phyloP scores from a whole-genome alignment of 2,888 invertebrate genomes.

The Drosophila gaucha region DNA sequence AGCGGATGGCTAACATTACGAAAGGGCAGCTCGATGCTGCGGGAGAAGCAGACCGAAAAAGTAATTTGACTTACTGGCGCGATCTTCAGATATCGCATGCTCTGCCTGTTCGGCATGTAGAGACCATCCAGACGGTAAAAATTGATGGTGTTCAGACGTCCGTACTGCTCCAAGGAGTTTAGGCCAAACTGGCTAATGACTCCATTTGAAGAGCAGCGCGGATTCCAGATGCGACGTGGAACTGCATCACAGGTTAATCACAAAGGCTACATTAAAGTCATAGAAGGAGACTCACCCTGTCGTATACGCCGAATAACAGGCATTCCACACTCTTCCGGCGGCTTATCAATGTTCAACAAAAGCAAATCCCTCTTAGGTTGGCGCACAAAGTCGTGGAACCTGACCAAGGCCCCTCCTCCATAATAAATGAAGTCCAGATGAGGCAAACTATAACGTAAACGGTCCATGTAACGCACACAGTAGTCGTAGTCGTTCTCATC shows the following conservation, averaged over 20 bases:
- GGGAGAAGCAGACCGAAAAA: slow-evolving; percentile 89
- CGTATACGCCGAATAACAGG: slow-evolving; percentile 87
- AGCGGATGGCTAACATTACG: slow-evolving; percentile 78
- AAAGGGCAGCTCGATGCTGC: slow-evolving; percentile 86
- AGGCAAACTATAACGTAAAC: slow-evolving; percentile 88
- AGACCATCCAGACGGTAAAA: slow-evolving; percentile 90
- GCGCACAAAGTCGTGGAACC: slow-evolving; percentile 87
- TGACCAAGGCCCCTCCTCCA: slow-evolving; percentile 87
- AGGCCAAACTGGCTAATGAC: slow-evolving; percentile 84
- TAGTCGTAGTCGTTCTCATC: slow-evolving; percentile 86
- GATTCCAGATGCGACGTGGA: slow-evolving; percentile 87
- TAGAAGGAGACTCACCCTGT: slow-evolving; percentile 85
- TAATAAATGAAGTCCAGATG: slow-evolving; percentile 88
- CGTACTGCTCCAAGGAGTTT: slow-evolving; percentile 86
- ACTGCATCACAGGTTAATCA: slow-evolving; percentile 77
- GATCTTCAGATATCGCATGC: slow-evolving; percentile 86
- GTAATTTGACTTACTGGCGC: slow-evolving; percentile 85
- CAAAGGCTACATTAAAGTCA: neutral
- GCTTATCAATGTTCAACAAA: slow-evolving; percentile 79
- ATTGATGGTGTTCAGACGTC: slow-evolving; percentile 88
- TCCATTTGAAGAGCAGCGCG: slow-evolving; percentile 86
- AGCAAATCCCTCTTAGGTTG: slow-evolving; percentile 86
- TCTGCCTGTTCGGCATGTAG: slow-evolving; percentile 87
- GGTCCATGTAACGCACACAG: slow-evolving; percentile 86
- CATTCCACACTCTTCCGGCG: slow-evolving; percentile 69